Evolutionary conservation across 2,797 vertebrate species (phyloP).

Genomic region (Chromobotia macracanthus): DNA sequence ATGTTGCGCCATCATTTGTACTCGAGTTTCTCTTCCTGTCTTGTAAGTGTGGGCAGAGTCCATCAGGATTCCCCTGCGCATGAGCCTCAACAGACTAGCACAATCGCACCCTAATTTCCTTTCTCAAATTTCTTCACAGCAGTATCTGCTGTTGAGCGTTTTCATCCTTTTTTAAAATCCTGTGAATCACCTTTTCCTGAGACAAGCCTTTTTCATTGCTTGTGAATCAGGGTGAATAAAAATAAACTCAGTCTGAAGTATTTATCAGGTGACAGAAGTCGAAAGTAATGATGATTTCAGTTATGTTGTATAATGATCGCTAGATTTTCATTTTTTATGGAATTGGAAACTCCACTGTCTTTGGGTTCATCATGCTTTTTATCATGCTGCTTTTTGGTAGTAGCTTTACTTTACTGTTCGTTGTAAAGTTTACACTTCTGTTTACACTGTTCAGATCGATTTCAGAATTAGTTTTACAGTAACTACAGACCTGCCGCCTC

Average conservation of each 20-base stretch:
- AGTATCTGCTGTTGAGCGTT: constrained; percentile 87
- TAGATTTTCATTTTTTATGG: constrained; percentile 23
- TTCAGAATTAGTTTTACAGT: not conserved
- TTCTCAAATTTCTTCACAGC: constrained; percentile 66
- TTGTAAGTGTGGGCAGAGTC: constrained; percentile 18
- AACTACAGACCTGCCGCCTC: not conserved
- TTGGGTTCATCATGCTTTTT: constrained; percentile 15
- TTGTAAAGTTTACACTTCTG: constrained; percentile 28
- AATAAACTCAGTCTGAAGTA: constrained; percentile 69
- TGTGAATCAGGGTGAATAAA: constrained; percentile 79
- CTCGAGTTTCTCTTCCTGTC: not conserved
- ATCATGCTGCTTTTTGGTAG: constrained; percentile 52
- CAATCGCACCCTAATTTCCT: constrained; percentile 27
- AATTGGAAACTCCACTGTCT: constrained; percentile 59
- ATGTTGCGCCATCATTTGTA: not conserved
- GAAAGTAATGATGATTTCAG: constrained; percentile 32
- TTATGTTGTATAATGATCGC: not conserved
- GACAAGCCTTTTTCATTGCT: constrained; percentile 71
- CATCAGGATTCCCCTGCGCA: constrained; percentile 11
- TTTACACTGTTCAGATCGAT: constrained; percentile 42
- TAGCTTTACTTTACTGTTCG: constrained; percentile 20
- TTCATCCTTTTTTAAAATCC: constrained; percentile 82
- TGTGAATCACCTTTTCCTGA: constrained; percentile 68
- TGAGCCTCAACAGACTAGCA: constrained; percentile 41
- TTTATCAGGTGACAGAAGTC: constrained; percentile 41